Evolutionary conservation across 2,888 invertebrate genomes (phyloP), one percentile per base, ranked within the genome.

Genomic region (Apoda limacodes): DNA sequence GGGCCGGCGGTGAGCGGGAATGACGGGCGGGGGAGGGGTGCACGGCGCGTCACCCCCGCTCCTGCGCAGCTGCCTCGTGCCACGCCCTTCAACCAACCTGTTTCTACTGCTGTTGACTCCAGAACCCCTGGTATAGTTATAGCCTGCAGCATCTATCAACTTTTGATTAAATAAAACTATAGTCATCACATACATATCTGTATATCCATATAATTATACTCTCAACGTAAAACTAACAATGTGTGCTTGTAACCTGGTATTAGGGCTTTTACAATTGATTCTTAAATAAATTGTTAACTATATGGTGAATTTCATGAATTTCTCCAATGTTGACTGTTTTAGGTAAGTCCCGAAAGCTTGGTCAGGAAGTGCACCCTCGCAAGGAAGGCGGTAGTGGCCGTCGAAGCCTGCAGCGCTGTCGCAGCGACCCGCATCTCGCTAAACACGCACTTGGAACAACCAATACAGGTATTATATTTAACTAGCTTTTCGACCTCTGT

Each of bases 1-100:
- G 93, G 91, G 2, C 60, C 93, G 39, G 92, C 92, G 51, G 82
- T 92, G 19, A 72, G 93, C 25, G 89, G 88, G 24, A 42, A 25
- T 31, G 37, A 42, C 34, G 46, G 32, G 32, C 42, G 39, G 31
- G 55, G 3, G 17, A 51, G 26, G 36, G 52, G 42, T 43, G 30
- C 39, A 30, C 25, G 47, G 9, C 33, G 46, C 19, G 21, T 42
- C 55, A 11, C 48, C 50, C 31, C 29, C 29, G 27, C 45, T 25
- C 32, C 40, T 27, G 46, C 58, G 36, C 58, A 54, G n/a, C 47
- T 41, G 5, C 50, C 60, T 3, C 57, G 62, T 35, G 55, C 58
- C 31, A 42, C 50, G 15, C 57, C 56, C 1, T 44, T 50, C n/a
- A 55, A 46, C 17, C 40, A 36, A 34, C 38, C 49, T 17, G 37